These are phyloP conservation scores for Trichosurus vulpecula DNA, from an alignment of 2,797 vertebrate species.

Conservation along the genomic window DNA sequence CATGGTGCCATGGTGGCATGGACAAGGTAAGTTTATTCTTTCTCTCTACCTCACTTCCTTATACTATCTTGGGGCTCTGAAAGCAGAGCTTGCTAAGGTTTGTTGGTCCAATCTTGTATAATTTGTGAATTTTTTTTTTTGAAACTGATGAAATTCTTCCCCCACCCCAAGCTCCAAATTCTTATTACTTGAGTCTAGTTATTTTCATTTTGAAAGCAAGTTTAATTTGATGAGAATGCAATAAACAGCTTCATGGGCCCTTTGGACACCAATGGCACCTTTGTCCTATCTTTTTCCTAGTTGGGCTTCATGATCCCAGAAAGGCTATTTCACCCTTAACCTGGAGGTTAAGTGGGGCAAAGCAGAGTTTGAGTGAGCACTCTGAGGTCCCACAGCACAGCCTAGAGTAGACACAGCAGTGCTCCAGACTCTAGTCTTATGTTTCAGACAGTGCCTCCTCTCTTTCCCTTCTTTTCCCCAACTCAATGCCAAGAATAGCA, in stretches of 20 bases:
- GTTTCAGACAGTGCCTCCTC: not conserved
- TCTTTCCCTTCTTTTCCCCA: not conserved
- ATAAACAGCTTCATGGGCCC: not conserved
- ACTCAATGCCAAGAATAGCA: not conserved
- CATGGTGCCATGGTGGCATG: not conserved
- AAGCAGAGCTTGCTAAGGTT: not conserved
- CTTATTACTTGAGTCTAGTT: fast-evolving
- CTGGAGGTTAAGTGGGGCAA: not conserved
- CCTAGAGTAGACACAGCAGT: not conserved
- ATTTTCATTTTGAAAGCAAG: not conserved
- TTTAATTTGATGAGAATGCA: not conserved
- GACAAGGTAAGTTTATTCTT: constrained; percentile 88
- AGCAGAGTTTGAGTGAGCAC: not conserved
- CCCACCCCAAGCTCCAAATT: not conserved
- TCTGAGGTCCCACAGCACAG: not conserved
- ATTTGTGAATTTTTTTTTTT: not conserved
- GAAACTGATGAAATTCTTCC: not conserved
- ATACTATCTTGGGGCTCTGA: not conserved
- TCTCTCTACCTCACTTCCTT: not conserved
- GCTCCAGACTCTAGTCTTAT: not conserved
- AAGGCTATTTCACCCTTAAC: not conserved
- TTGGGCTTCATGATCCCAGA: not conserved
- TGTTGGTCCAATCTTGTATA: not conserved
- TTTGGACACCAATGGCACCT: not conserved
- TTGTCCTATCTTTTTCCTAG: not conserved